Base-by-base conservation (phyloP, 2,888 invertebrate species). In the Epsilonema sp. region DNA sequence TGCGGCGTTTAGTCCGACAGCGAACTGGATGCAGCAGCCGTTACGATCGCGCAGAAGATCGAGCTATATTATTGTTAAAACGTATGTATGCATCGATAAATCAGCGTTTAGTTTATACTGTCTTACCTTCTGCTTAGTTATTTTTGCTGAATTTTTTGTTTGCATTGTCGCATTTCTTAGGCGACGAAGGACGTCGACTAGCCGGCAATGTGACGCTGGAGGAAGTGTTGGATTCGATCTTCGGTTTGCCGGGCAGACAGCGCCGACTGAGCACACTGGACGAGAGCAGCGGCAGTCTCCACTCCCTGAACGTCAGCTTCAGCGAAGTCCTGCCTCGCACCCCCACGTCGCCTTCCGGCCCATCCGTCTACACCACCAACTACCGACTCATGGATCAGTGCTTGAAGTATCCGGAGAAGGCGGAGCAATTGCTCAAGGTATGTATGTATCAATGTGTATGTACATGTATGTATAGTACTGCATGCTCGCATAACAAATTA, bases 141-240 rank as follows among this genome's bases (percentile, higher is more conserved):
- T n/a, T n/a, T n/a, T n/a, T n/a, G n/a, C n/a, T n/a, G n/a, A n/a
- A n/a, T n/a, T n/a, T n/a, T n/a, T n/a, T n/a, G n/a, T n/a, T n/a
- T n/a, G n/a, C n/a, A n/a, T n/a, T n/a, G n/a, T n/a, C n/a, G n/a
- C n/a, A n/a, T n/a, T n/a, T n/a, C n/a, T n/a, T n/a, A n/a, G n/a
- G n/a, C n/a, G n/a, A n/a, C n/a, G n/a, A n/a, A 31, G 31, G 23
- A 1, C 26, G 41, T n/a, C 51, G 57, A 11, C 59, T 59, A 45
- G 60, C 60, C 5, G 60, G 60, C 3, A 52, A 59, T 11, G 56
- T 64, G 51, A 87, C 86, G 55, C 74, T 87, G 66, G 86, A 87
- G 74, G 86, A 87, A 74, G 86, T 87, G 55, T 74, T 87, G 70
- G 84, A 87, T 70, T 83, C 85, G 55, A 77, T 87, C 58, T 77